Conservation (phyloP, 2,888 invertebrate species). For the Linnaemya vulpina region DNA sequence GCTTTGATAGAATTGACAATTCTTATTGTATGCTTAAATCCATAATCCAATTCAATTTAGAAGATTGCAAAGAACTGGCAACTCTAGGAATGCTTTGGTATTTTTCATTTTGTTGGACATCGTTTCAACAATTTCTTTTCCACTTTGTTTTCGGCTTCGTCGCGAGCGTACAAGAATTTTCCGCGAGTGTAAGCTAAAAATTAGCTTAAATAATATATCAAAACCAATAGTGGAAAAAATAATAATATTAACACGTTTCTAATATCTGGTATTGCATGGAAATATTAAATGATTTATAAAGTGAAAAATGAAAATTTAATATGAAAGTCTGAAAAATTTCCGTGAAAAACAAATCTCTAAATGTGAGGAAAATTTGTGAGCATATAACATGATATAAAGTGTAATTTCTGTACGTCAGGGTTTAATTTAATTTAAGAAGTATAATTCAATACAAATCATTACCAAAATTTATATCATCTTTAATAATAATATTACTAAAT, state of each 20-base stretch:
- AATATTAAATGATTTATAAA: conserved; percentile 1
- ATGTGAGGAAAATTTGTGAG: conserved; percentile 23
- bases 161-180: conserved; percentile 63
- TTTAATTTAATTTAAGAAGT: conserved; percentile 1
- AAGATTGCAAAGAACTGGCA: conserved; percentile 40
- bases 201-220: neutral
- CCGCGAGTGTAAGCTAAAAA: conserved; percentile 58
- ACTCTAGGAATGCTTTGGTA: conserved; percentile 50
- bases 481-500: neutral
- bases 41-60: too few relatives aligned
- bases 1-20: too few relatives aligned
- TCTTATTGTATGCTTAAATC: too few relatives aligned
- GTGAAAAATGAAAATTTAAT: conserved; percentile 10
- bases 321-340: neutral
- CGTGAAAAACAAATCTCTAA: neutral
- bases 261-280: neutral
- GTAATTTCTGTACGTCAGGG: conserved; percentile 18
- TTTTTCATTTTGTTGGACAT: conserved; percentile 43
- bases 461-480: neutral
- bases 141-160: conserved; percentile 53
- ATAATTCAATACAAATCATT: neutral
- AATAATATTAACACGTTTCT: neutral
- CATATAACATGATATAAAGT: conserved; percentile 32
- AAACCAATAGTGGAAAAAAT: neutral
- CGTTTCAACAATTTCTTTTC: conserved; percentile 56